A percentile compares a stretch with the other conserved stretches of the same genome.
phyloP scores from a whole-genome alignment of 2,888 invertebrate genomes.

The Dioctria rufipes region DNA sequence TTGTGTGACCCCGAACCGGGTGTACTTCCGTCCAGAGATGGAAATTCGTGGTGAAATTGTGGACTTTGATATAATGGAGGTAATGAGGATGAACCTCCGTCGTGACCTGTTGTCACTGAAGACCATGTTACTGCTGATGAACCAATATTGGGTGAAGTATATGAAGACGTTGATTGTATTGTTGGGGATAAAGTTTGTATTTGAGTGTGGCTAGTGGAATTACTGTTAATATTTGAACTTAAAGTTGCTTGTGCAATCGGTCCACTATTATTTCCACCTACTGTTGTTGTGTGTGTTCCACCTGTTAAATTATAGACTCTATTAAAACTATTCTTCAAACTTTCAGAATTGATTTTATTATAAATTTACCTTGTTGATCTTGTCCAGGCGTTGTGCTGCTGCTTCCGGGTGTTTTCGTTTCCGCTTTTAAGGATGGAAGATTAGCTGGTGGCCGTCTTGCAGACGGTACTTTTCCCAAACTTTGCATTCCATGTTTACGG shows the following conservation, averaged over 20 bases:
- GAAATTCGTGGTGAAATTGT: slow-evolving; percentile 97
- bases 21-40: slow-evolving; percentile 80
- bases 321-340: not conserved
- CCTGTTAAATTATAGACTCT: slow-evolving; percentile 25
- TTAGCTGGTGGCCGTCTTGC: slow-evolving; percentile 99
- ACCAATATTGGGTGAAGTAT: slow-evolving; percentile 61
- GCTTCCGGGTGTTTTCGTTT: slow-evolving; percentile 74
- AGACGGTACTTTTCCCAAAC: slow-evolving; percentile 98
- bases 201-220: slow-evolving; percentile 60
- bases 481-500: slow-evolving; percentile 99
- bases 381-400: slow-evolving; percentile 55
- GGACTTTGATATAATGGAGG: slow-evolving; percentile 85
- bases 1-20: slow-evolving; percentile 67
- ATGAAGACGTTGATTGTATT: slow-evolving; percentile 45
- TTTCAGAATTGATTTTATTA: not conserved
- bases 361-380: slow-evolving; percentile 56
- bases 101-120: slow-evolving; percentile 75
- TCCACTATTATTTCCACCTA: slow-evolving; percentile 56
- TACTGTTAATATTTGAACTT: slow-evolving; percentile 53
- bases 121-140: slow-evolving; percentile 76
- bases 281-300: slow-evolving; percentile 53
- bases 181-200: slow-evolving; percentile 59
- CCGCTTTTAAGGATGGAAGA: slow-evolving; percentile 98
- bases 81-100: slow-evolving; percentile 66
- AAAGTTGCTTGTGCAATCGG: slow-evolving; percentile 55